Base-by-base conservation (phyloP, 2,113 vertebrate species). In the Xiphias gladius region DNA sequence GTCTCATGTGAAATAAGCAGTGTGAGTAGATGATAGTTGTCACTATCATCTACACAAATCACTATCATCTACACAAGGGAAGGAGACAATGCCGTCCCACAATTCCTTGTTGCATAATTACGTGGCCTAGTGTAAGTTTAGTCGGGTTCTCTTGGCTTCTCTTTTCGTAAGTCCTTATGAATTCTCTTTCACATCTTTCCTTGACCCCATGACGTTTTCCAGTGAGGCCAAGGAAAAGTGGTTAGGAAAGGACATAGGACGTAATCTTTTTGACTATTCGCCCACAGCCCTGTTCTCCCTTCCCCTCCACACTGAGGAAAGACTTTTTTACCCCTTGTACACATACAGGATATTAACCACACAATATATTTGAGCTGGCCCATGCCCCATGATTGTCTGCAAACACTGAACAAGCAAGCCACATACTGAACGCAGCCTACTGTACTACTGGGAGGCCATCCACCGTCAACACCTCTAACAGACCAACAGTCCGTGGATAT, bases 311-410 rank as follows among this genome's bases (percentile, higher is more conserved):
- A 54, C 28, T 3, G 41, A 65, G 61, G 11, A 19, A 43, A 79
- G 10, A 67, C 35, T 16, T 50, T 55, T 54, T 8, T 61, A 75
- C 37, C 64, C 81, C 39, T 54, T 24, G 41, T 26, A 13, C 46
- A 61, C 55, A 24, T 19, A 79, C 41, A 57, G 57, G 6, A 62
- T 55, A 79, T 70, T 32, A 61, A 71, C 11, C 26, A 37, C 59
- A 73, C 54, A 39, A 16, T 35, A n/a, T 52, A 35, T 67, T 2
- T 37, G 43, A 66, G 20, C 17, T 8, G 58, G 24, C 24, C 32
- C 24, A 0, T 39, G 83, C 16, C 26, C 19, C 28, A 11, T 43
- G 50, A 65, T 14, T 37, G 54, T 35, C 48, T 66, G 48, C 64
- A 63, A 48, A 66, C 52, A 67, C 17, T 65, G 22, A 62, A 43